A percentile compares a stretch with the other conserved stretches of the same genome.
Evolutionary conservation across 2,113 vertebrate genomes (phyloP).

Genomic region (Kryptolebias marmoratus): DNA sequence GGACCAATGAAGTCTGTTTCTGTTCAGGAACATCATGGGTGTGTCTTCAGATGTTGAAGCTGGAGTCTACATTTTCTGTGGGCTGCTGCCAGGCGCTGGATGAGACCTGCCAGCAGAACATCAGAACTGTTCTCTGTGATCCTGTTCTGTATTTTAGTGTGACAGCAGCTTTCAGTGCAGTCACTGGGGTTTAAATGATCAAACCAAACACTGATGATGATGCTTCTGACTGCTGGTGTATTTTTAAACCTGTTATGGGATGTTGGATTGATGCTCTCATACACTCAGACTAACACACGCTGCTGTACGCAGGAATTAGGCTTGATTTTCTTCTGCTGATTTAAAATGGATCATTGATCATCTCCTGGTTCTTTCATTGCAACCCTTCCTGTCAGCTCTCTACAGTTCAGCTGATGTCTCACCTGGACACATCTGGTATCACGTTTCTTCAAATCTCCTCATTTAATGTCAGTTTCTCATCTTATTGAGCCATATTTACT

Average conservation of each 20-base stretch:
- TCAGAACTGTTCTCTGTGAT: conserved; percentile 6
- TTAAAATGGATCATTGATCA: no score
- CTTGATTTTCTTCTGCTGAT: no score
- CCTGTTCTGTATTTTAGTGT: conserved; percentile 24
- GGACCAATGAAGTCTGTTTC: conserved; percentile 10
- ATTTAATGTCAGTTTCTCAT: no score
- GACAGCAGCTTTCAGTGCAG: conserved; percentile 32
- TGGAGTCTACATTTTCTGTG: conserved; percentile 41
- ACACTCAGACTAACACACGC: no score
- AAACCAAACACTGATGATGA: background rate
- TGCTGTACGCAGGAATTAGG: no score
- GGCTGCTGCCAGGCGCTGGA: conserved; percentile 21
- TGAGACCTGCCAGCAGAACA: conserved; percentile 33
- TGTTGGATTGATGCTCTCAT: background rate
- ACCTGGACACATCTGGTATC: no score
- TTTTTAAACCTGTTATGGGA: background rate
- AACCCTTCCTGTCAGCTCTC: no score
- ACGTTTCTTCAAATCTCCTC: no score
- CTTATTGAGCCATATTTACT: no score
- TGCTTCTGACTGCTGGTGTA: no score
- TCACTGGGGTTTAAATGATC: conserved; percentile 24
- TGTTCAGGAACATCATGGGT: conserved; percentile 14
- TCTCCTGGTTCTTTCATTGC: no score
- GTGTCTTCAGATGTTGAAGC: conserved; percentile 29
- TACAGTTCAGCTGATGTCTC: no score